Evolutionary conservation across 2,113 vertebrate species (phyloP).

Genomic region (Corydoras maculifer): DNA sequence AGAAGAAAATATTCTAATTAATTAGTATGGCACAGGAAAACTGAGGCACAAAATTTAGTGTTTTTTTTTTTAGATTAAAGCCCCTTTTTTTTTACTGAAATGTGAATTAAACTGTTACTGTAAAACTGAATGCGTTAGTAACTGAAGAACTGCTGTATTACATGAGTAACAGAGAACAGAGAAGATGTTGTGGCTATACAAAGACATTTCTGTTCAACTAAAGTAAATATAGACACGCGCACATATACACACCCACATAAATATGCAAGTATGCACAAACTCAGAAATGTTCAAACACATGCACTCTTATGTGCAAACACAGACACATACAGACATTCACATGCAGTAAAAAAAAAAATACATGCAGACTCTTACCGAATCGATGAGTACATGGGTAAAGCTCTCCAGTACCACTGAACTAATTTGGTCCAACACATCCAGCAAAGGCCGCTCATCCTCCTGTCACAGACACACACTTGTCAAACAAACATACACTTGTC

Average conservation of each 20-base stretch:
- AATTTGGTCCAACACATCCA: constrained; percentile 95
- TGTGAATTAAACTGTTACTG: too few relatives aligned
- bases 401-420: constrained; percentile 94
- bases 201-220: constrained; percentile 13
- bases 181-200: constrained; percentile 26
- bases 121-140: too few relatives aligned
- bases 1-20: too few relatives aligned
- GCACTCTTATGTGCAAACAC: constrained; percentile 57
- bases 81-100: too few relatives aligned
- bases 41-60: too few relatives aligned
- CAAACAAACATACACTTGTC: too few relatives aligned
- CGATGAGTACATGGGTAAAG: constrained; percentile 89
- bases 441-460: constrained; percentile 97
- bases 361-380: constrained; percentile 71
- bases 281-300: constrained; percentile 12
- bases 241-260: constrained; percentile 5
- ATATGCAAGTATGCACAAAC: constrained; percentile 10
- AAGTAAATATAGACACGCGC: constrained; percentile 3
- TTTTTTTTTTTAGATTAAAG: too few relatives aligned
- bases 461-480: constrained; percentile 48
- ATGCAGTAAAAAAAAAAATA: constrained; percentile 19
- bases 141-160: too few relatives aligned
- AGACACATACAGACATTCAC: constrained; percentile 17
- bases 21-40: too few relatives aligned
- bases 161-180: constrained; percentile 17